Percentiles rank a stretch among this genome's conserved stretches.
Conservation (phyloP, 1,140 invertebrate species). For the Lordiphosa mommai region DNA sequence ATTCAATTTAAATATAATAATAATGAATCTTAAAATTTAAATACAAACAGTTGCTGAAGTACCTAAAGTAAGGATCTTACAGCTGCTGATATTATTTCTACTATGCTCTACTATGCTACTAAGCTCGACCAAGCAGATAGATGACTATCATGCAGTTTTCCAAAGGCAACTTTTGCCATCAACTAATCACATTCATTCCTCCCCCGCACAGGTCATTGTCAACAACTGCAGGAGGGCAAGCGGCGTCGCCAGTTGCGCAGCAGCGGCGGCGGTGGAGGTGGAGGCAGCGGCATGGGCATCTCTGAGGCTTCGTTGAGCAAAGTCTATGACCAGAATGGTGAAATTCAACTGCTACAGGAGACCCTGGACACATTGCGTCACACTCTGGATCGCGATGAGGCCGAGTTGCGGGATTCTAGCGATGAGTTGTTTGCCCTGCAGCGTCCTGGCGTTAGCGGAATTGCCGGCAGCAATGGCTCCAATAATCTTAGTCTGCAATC, state of each 20-base stretch:
- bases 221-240: constrained; percentile 69
- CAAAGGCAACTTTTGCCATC: background rate
- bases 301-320: constrained; percentile 35
- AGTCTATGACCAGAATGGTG: constrained; percentile 81
- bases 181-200: background rate
- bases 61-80: too few species aligned
- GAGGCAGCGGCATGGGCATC: constrained; percentile 17
- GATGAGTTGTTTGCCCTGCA: constrained; percentile 77
- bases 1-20: too few species aligned
- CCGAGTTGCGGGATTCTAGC: constrained; percentile 79
- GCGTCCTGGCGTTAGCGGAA: constrained; percentile 35
- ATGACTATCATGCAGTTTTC: too few species aligned
- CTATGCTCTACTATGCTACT: too few species aligned
- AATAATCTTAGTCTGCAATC: constrained; percentile 81
- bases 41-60: too few species aligned
- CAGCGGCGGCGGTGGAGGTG: constrained; percentile 23
- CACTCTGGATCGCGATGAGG: constrained; percentile 82
- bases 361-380: constrained; percentile 87
- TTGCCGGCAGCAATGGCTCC: constrained; percentile 71
- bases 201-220: constrained; percentile 47
- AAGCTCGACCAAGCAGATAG: too few species aligned
- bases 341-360: constrained; percentile 89
- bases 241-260: constrained; percentile 71
- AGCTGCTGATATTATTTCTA: too few species aligned
- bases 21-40: too few species aligned